Evolutionary conservation across 2,113 vertebrate genomes (phyloP), one percentile per base, ranked within the genome.

Genomic region (Corynorhinus townsendii): DNA sequence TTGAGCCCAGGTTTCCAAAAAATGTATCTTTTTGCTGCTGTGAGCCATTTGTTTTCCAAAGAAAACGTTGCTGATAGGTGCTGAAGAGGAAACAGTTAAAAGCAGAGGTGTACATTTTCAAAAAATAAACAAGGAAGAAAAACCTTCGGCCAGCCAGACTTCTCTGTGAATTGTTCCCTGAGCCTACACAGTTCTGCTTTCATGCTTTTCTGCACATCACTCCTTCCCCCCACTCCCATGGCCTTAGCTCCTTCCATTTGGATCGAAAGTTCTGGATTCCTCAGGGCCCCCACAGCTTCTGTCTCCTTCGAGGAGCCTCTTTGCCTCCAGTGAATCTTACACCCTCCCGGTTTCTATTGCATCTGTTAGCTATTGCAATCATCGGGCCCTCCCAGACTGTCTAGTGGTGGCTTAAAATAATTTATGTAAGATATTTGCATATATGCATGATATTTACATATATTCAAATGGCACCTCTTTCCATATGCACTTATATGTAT

Each of bases 81-180:
- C 14, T 72, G 68, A 77, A 19, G 33, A 19, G 66, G 35, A 87
- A 71, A 69, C 47, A 30, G 38, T 86, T 82, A 83, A 96, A 86
- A 64, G 47, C 7, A 71, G 54, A 84, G 52, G 20, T 87, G 7
- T 43, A 62, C 1, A 19, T 80, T 84, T 95, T 45, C 40, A 68
- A 84, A 79, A 81, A 43, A 52, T 62, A 87, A 72, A 62, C 64
- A 26, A 28, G 14, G 24, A 43, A n/a, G 66, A 30, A 45, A 26
- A 24, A n/a, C 47, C 84, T 54, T 15, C 40, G 56, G 14, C 59
- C 15, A 24, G 54, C 52, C 33, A 54, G 11, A 35, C 11, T n/a
- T 87, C 59, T 64, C n/a, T 26, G 2, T 3, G 16, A 5, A 20
- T 71, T 30, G 15, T 12, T 45, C 69, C 54, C 30, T 1, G 56